phyloP scores from a whole-genome alignment of 2,797 vertebrate species.

The Sebastes variabilis region DNA sequence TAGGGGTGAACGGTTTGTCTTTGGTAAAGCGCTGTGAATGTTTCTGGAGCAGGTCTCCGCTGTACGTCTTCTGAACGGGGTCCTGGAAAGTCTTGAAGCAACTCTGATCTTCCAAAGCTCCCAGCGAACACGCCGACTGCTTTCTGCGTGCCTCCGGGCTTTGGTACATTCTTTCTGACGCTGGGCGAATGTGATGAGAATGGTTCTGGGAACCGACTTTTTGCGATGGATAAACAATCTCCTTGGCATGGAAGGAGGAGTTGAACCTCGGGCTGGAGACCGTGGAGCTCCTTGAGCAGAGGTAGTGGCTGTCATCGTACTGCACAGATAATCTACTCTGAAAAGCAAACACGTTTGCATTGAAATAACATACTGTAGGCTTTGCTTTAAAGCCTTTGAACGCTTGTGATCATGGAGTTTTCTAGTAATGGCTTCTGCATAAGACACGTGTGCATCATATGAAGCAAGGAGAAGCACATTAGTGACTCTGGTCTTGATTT shows the following conservation, averaged over 20 bases:
- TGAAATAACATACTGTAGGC: not conserved
- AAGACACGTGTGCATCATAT: not conserved
- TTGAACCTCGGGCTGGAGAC: slow-evolving; percentile 73
- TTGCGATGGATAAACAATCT: slow-evolving; percentile 71
- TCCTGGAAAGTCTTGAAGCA: slow-evolving; percentile 79
- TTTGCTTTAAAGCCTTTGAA: not conserved
- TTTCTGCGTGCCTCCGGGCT: slow-evolving; percentile 48
- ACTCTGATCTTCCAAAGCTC: slow-evolving; percentile 46
- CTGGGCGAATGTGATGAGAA: slow-evolving; percentile 22
- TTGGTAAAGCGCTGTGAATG: slow-evolving; percentile 88
- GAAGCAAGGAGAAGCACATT: not conserved
- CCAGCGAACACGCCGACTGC: slow-evolving; percentile 25
- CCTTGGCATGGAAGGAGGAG: slow-evolving; percentile 77
- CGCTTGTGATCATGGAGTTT: not conserved
- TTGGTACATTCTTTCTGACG: slow-evolving; percentile 59
- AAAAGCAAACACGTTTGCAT: slow-evolving; percentile 7
- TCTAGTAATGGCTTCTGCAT: not conserved
- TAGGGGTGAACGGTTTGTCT: slow-evolving; percentile 90
- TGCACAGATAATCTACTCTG: slow-evolving; percentile 73
- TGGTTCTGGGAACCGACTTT: slow-evolving; percentile 24
- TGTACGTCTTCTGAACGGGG: slow-evolving; percentile 79
- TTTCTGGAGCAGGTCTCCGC: slow-evolving; percentile 89
- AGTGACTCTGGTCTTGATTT: not conserved
- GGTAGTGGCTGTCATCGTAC: slow-evolving; percentile 66
- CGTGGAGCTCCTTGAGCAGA: slow-evolving; percentile 62